Conservation (phyloP, 37 sponge, comb jelly and placozoan genomes). For the Ephydatia muelleri region DNA sequence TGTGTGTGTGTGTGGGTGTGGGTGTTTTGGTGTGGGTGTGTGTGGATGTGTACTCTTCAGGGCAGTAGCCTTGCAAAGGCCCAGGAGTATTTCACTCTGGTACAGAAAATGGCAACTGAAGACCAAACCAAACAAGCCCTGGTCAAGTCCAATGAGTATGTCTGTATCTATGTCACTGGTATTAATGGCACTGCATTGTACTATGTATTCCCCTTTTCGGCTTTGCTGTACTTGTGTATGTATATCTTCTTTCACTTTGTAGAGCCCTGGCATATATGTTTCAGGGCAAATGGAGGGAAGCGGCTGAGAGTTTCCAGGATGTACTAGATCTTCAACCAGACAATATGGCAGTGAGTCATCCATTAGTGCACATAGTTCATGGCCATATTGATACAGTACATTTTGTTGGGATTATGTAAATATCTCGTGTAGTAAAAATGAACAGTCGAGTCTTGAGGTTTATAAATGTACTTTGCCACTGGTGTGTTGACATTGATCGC, state of each 20-base stretch:
- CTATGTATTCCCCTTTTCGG: neutral
- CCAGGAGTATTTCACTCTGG: slow-evolving; percentile 3
- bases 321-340: slow-evolving; percentile 33
- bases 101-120: neutral
- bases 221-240: neutral
- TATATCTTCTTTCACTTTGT: neutral
- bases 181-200: neutral
- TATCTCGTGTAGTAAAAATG: no score
- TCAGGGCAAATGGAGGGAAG: slow-evolving; percentile 28
- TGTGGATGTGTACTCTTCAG: no score
- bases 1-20: no score
- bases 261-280: slow-evolving; percentile 48
- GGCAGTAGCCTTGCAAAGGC: slow-evolving; percentile 10
- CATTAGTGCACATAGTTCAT: neutral
- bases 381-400: neutral
- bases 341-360: slow-evolving; percentile 10
- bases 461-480: no score
- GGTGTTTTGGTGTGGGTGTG: neutral
- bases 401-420: no score
- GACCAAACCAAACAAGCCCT: neutral
- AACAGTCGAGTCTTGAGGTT: no score
- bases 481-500: no score
- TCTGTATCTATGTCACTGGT: neutral
- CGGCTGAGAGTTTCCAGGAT: slow-evolving; percentile 23
- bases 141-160: slow-evolving; percentile 12